Conservation (phyloP, 2,797 vertebrate species). For the Galaxias olidus region DNA sequence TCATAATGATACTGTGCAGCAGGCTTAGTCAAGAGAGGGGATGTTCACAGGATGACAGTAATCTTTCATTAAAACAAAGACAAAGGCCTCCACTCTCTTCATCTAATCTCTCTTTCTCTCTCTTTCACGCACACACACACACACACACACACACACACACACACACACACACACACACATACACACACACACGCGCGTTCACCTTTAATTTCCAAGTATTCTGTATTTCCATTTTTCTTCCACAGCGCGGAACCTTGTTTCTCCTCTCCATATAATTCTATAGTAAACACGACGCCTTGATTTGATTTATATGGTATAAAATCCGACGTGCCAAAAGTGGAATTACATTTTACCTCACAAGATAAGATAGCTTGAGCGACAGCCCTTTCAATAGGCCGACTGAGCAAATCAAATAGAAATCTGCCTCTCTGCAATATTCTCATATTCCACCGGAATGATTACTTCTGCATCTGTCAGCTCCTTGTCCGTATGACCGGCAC, state of each 20-base stretch:
- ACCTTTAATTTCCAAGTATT: conserved; percentile 28
- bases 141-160: neutral
- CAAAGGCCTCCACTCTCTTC: conserved; percentile 5
- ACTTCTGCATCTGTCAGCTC: conserved; percentile 52
- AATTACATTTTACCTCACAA: conserved; percentile 40
- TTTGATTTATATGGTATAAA: conserved; percentile 52
- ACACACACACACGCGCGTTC: conserved; percentile 5
- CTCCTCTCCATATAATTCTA: conserved; percentile 32
- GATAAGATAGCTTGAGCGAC: conserved; percentile 50
- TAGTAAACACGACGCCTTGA: conserved; percentile 47
- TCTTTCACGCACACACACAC: neutral
- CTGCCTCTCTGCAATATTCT: conserved; percentile 43
- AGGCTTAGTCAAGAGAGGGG: conserved; percentile 20
- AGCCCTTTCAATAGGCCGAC: conserved; percentile 51
- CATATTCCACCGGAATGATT: conserved; percentile 50
- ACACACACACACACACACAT: conserved; percentile 11
- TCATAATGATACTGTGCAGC: conserved; percentile 45
- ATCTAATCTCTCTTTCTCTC: neutral
- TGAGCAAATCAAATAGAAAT: conserved; percentile 58
- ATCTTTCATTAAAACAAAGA: conserved; percentile 41
- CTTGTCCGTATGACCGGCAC: conserved; percentile 38
- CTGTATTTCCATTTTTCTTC: conserved; percentile 35
- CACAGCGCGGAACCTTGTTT: conserved; percentile 27
- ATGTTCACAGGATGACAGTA: conserved; percentile 24
- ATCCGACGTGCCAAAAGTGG: conserved; percentile 44